Evolutionary conservation across 2,888 invertebrate species (phyloP).

Genomic region (Scaptodrosophila latifasciaeformis): DNA sequence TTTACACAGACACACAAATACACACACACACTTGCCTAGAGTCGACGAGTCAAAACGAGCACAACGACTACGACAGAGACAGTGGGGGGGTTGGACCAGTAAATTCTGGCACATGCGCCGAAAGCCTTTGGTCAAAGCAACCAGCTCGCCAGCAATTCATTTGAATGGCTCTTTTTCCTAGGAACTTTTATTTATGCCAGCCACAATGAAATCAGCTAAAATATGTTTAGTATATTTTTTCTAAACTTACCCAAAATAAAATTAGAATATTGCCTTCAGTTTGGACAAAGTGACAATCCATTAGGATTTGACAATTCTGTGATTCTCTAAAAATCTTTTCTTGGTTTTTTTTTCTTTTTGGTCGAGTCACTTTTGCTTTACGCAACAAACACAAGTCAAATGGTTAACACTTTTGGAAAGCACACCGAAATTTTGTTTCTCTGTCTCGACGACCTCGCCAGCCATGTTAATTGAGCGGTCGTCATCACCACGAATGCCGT

Average conservation of each 20-base stretch:
- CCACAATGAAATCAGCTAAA: too few species aligned
- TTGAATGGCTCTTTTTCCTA: too few species aligned
- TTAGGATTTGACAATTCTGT: too few species aligned
- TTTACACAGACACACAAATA: conserved; percentile 5
- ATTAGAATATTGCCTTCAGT: too few species aligned
- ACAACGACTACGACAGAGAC: conserved; percentile 39
- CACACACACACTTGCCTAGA: conserved; percentile 2
- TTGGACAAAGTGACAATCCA: too few species aligned
- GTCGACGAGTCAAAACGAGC: conserved; percentile 57
- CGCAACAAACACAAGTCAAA: background rate
- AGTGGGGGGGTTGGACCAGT: conserved; percentile 12
- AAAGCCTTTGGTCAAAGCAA: conserved; percentile 31
- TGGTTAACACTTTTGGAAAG: background rate
- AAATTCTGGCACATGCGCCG: conserved; percentile 56
- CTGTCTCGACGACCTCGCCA: background rate
- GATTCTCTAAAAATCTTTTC: too few species aligned
- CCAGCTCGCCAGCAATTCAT: background rate
- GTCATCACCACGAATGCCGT: background rate
- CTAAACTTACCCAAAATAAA: too few species aligned
- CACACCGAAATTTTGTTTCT: background rate
- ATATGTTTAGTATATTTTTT: too few species aligned
- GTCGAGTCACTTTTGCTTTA: background rate
- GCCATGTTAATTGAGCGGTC: conserved; percentile 2
- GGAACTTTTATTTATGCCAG: too few species aligned
- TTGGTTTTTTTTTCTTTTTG: too few species aligned